Evolutionary conservation across 1,140 invertebrate genomes (phyloP).

Genomic region (Triops longicaudatus): DNA sequence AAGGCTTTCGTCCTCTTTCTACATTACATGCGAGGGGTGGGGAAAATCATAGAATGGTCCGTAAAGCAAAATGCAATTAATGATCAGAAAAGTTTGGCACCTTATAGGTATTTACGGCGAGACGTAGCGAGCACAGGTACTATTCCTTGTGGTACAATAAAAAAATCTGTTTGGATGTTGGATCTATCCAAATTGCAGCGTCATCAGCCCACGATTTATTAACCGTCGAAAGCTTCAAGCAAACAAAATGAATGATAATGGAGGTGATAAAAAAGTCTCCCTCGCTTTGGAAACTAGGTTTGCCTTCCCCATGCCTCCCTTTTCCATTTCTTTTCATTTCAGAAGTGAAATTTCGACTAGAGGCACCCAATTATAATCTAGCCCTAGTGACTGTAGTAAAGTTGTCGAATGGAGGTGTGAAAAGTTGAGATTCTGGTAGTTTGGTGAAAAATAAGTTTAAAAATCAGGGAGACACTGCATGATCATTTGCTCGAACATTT

Average conservation of each 20-base stretch:
- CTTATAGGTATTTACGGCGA: neutral
- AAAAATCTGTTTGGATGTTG: constrained; percentile 2
- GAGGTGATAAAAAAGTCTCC: constrained; percentile 12
- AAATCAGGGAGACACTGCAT: too few species aligned
- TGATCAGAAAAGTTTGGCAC: constrained; percentile 3
- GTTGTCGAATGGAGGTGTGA: too few species aligned
- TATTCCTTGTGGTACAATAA: neutral
- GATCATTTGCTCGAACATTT: too few species aligned
- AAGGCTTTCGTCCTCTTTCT: neutral
- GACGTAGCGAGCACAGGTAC: neutral
- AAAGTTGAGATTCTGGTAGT: too few species aligned
- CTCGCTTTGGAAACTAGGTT: neutral
- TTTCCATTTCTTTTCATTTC: neutral
- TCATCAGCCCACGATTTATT: constrained; percentile 15
- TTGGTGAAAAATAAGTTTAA: too few species aligned
- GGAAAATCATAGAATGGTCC: neutral
- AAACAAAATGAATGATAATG: constrained; percentile 16
- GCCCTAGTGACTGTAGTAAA: too few species aligned
- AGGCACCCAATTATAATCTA: too few species aligned
- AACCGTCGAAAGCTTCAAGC: constrained; percentile 14
- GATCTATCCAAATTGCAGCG: neutral
- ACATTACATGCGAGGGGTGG: neutral
- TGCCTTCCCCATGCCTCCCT: neutral
- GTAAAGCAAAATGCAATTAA: neutral
- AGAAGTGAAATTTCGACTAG: too few species aligned